These are phyloP conservation scores for Cepaea nemoralis DNA, from an alignment of 1,140 invertebrate genomes.

Conservation along the genomic window DNA sequence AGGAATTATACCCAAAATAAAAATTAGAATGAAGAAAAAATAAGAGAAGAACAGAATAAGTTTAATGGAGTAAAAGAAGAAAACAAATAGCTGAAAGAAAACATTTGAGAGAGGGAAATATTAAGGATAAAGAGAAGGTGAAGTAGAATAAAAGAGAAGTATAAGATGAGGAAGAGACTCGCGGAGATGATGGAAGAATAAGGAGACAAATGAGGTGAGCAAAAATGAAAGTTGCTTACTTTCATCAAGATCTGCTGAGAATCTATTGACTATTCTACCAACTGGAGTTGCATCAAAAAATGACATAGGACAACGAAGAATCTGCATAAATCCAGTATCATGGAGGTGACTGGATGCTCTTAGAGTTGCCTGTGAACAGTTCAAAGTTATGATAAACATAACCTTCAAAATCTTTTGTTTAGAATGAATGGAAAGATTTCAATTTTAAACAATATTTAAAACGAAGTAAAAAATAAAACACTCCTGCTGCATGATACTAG, in stretches of 20 bases:
- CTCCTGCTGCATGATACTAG: too few relatives aligned
- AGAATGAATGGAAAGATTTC: too few relatives aligned
- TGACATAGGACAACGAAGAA: conserved; percentile 76
- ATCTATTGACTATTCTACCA: conserved; percentile 77
- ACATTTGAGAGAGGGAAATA: neutral
- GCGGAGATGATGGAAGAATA: neutral
- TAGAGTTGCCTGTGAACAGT: conserved; percentile 73
- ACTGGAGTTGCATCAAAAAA: conserved; percentile 80
- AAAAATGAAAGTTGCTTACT: conserved; percentile 68
- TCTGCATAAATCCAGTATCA: conserved; percentile 68
- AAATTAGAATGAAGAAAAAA: neutral
- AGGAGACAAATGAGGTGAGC: neutral
- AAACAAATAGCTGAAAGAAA: neutral
- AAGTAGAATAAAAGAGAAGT: neutral
- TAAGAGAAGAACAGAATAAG: neutral
- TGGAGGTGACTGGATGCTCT: conserved; percentile 78
- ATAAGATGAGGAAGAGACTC: neutral
- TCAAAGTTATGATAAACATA: neutral
- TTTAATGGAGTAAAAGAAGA: neutral
- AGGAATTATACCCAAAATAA: too few relatives aligned
- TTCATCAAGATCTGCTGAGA: conserved; percentile 75
- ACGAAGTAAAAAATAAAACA: too few relatives aligned
- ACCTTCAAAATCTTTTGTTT: neutral
- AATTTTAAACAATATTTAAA: too few relatives aligned
- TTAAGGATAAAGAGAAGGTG: too few relatives aligned